Percentiles rank a stretch among this genome's conserved stretches.
phyloP scores from a whole-genome alignment of 2,113 vertebrate genomes.

The Diadophis punctatus region DNA sequence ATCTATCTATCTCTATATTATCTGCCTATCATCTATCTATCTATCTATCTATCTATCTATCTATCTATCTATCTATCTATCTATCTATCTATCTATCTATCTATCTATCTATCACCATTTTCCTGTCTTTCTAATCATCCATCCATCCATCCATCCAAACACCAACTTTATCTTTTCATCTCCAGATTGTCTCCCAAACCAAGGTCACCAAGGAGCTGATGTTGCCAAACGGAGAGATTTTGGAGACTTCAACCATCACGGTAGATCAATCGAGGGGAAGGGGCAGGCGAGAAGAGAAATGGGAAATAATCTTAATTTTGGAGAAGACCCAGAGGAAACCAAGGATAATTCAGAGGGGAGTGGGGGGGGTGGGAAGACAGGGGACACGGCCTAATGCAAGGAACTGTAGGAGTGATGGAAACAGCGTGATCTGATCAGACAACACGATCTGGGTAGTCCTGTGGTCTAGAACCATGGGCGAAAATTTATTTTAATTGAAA shows the following conservation, averaged over 20 bases:
- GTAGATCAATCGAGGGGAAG: conserved; percentile 17
- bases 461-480: neutral
- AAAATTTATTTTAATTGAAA: neutral
- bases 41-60: too few relatives aligned
- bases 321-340: neutral
- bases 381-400: too few relatives aligned
- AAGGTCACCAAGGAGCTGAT: conserved; percentile 60
- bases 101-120: too few relatives aligned
- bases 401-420: neutral
- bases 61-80: too few relatives aligned
- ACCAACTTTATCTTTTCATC: neutral
- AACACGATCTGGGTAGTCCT: neutral
- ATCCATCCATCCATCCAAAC: neutral
- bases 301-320: neutral
- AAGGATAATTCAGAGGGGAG: neutral
- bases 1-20: too few relatives aligned
- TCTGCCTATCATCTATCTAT: too few relatives aligned
- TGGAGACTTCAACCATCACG: conserved; percentile 65
- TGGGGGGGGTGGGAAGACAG: too few relatives aligned
- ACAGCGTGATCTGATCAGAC: neutral
- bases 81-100: too few relatives aligned
- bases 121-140: neutral
- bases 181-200: conserved; percentile 66
- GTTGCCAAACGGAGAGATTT: conserved; percentile 54
- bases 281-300: too few relatives aligned